Percentiles rank a stretch among this genome's conserved stretches.
These are phyloP conservation scores for Syngnathus rostellatus DNA, from an alignment of 2,797 vertebrate species.

Conservation along the genomic window DNA sequence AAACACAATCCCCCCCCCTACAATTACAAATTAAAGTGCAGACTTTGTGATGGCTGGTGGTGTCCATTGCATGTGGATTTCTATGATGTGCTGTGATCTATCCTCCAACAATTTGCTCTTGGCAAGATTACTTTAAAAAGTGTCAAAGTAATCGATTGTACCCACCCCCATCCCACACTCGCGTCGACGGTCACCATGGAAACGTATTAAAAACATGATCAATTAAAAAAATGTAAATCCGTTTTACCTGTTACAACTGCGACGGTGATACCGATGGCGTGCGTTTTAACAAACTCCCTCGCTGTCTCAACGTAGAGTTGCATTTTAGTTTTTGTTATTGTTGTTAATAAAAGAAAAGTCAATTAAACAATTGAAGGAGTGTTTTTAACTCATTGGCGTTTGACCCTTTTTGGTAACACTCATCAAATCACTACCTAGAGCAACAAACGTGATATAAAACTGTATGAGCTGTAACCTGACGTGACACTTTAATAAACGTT, in stretches of 20 bases:
- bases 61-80: not conserved
- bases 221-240: not conserved
- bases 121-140: not conserved
- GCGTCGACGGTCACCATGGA: not conserved
- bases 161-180: not conserved
- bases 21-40: not conserved
- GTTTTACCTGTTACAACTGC: slow-evolving; percentile 52
- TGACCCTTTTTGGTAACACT: not conserved
- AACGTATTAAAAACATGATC: not conserved
- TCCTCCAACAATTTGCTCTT: not conserved
- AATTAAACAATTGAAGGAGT: not conserved
- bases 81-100: slow-evolving; percentile 1
- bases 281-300: slow-evolving; percentile 34
- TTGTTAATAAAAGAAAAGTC: not conserved
- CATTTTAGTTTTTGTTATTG: slow-evolving; percentile 26
- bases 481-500: not conserved
- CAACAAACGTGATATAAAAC: no score
- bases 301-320: slow-evolving; percentile 36
- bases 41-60: not conserved
- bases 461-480: not conserved
- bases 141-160: no score
- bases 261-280: slow-evolving; percentile 31
- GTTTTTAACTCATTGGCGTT: not conserved
- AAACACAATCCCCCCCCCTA: not conserved
- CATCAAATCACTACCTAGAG: not conserved